A percentile compares a stretch with the other conserved stretches of the same genome.
Conservation (phyloP, 2,888 invertebrate genomes). For the Argynnis bischoffii region DNA sequence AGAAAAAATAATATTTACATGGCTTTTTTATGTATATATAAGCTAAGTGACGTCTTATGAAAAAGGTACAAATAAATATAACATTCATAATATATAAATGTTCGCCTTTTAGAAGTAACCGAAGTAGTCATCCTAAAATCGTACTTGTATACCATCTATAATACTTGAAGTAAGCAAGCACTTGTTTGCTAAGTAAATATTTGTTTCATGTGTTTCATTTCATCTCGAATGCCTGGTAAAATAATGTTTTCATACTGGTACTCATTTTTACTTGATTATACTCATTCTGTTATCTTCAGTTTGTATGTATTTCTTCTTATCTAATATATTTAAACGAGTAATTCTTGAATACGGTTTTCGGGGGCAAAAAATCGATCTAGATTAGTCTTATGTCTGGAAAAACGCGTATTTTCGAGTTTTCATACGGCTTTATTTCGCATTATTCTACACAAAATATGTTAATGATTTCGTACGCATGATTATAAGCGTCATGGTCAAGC, state of each 20-base stretch:
- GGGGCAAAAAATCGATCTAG: too few species aligned
- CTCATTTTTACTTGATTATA: slow-evolving; percentile 18
- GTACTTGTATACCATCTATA: background rate
- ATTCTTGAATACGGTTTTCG: too few species aligned
- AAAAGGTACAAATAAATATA: background rate
- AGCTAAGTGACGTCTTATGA: too few species aligned
- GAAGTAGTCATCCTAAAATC: background rate
- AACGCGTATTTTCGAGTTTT: too few species aligned
- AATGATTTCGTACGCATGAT: too few species aligned
- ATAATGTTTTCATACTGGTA: slow-evolving; percentile 13
- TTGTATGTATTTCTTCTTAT: background rate
- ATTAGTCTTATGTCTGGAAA: too few species aligned
- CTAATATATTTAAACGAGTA: too few species aligned
- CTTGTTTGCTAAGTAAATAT: slow-evolving; percentile 23
- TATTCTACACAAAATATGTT: too few species aligned
- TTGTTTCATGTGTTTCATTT: slow-evolving; percentile 15
- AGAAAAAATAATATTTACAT: too few species aligned
- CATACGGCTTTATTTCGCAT: too few species aligned
- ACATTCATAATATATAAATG: background rate
- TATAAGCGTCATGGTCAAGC: too few species aligned
- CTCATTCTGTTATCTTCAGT: background rate
- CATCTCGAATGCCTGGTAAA: slow-evolving; percentile 10
- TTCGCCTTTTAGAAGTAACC: background rate
- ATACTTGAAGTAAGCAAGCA: background rate
- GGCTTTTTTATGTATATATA: too few species aligned